phyloP scores from a whole-genome alignment of 1,140 invertebrate genomes.

The Drosophila pectinifera region DNA sequence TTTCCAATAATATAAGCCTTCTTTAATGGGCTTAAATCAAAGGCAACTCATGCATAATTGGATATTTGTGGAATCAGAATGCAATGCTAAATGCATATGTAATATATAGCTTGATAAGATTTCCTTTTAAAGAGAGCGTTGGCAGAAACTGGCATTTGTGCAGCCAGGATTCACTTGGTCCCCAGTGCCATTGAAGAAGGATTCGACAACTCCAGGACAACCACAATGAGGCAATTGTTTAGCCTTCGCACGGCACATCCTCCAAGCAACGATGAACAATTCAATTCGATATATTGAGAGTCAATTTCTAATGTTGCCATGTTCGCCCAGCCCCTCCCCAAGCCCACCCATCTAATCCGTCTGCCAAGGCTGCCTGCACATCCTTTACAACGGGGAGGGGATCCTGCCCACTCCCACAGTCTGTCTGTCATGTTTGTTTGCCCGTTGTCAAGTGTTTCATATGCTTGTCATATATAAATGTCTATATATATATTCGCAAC shows the following conservation, averaged over 20 bases:
- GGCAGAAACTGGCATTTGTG: neutral
- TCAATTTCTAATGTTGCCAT: slow-evolving; percentile 46
- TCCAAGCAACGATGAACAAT: slow-evolving; percentile 34
- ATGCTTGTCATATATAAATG: slow-evolving; percentile 41
- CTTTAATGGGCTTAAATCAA: neutral
- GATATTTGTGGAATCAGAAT: slow-evolving; percentile 1
- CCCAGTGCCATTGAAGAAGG: no score
- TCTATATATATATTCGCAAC: slow-evolving; percentile 57
- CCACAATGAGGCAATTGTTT: slow-evolving; percentile 35
- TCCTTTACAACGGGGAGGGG: neutral
- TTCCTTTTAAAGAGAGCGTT: neutral
- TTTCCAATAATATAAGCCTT: neutral
- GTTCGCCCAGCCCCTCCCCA: neutral
- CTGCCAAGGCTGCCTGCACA: slow-evolving; percentile 1
- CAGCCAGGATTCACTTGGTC: slow-evolving; percentile 2
- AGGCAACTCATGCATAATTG: neutral
- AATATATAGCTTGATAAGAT: neutral
- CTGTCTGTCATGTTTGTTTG: slow-evolving; percentile 76
- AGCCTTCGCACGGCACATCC: slow-evolving; percentile 11
- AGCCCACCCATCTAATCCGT: slow-evolving; percentile 22
- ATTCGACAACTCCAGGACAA: neutral
- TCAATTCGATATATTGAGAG: slow-evolving; percentile 52
- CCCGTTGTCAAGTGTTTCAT: slow-evolving; percentile 66
- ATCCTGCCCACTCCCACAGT: slow-evolving; percentile 4
- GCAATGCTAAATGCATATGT: slow-evolving; percentile 1